phyloP scores from a whole-genome alignment of 2,113 vertebrate genomes.

The Oncorhynchus keta region DNA sequence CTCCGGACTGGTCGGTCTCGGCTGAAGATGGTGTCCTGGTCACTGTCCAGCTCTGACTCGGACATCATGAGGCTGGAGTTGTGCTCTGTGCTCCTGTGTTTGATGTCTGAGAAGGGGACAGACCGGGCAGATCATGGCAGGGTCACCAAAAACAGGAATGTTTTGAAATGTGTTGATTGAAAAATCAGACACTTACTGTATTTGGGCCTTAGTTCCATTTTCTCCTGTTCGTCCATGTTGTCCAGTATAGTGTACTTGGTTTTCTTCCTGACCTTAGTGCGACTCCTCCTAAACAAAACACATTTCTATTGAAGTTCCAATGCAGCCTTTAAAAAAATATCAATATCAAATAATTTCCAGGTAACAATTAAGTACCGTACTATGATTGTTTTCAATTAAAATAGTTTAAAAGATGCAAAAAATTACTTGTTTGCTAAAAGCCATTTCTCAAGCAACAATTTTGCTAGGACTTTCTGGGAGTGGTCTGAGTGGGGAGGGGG shows the following conservation, averaged over 20 bases:
- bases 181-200: slow-evolving; percentile 71
- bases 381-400: too few relatives aligned
- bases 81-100: slow-evolving; percentile 90
- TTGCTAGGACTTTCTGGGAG: too few relatives aligned
- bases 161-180: background rate
- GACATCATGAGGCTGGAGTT: slow-evolving; percentile 93
- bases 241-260: slow-evolving; percentile 88
- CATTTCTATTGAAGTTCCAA: too few relatives aligned
- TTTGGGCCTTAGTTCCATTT: slow-evolving; percentile 86
- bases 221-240: slow-evolving; percentile 91
- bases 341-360: too few relatives aligned
- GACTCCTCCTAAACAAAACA: slow-evolving; percentile 66
- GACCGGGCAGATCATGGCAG: background rate
- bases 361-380: too few relatives aligned
- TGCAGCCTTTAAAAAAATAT: too few relatives aligned
- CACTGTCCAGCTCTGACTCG: slow-evolving; percentile 89
- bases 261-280: slow-evolving; percentile 85
- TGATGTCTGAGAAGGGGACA: slow-evolving; percentile 74
- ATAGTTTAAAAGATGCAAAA: too few relatives aligned
- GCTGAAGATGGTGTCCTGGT: slow-evolving; percentile 88
- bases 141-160: background rate
- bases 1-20: slow-evolving; percentile 74
- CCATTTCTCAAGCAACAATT: too few relatives aligned
- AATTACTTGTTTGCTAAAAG: too few relatives aligned
- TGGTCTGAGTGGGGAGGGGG: too few relatives aligned